Evolutionary conservation across 2,888 invertebrate species (phyloP).

Genomic region (Scaptomyza tumidula): DNA sequence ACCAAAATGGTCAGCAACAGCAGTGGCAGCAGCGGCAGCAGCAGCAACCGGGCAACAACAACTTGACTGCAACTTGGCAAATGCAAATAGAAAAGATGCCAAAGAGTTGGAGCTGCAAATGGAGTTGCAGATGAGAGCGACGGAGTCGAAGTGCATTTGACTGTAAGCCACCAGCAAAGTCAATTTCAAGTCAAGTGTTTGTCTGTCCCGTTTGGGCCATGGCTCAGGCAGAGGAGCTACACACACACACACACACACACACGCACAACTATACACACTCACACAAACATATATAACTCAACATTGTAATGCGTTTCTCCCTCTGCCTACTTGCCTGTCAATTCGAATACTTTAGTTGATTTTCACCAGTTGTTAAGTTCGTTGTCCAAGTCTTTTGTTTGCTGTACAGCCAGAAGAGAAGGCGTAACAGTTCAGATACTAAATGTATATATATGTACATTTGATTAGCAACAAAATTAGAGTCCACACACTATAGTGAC

Average conservation of each 20-base stretch:
- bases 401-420: conserved; percentile 20
- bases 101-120: conserved; percentile 63
- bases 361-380: conserved; percentile 56
- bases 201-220: conserved; percentile 32
- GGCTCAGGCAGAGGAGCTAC: conserved; percentile 22
- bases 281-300: conserved; percentile 52
- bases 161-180: conserved; percentile 57
- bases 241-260: conserved; percentile 22
- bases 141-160: conserved; percentile 65
- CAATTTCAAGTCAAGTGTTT: conserved; percentile 52
- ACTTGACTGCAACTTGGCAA: conserved; percentile 32
- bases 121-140: conserved; percentile 67
- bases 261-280: conserved; percentile 42
- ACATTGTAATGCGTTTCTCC: conserved; percentile 74
- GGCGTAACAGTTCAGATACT: conserved; percentile 38
- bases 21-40: conserved; percentile 27
- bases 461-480: conserved; percentile 49
- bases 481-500: conserved; percentile 17
- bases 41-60: conserved; percentile 12
- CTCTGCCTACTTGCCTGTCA: conserved; percentile 46
- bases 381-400: conserved; percentile 46
- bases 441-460: conserved; percentile 29
- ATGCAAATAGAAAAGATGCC: conserved; percentile 80
- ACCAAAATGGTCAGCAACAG: conserved; percentile 75
- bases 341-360: conserved; percentile 56